A percentile compares a stretch with the other conserved stretches of the same genome.
These are phyloP conservation scores for Pteronotus mesoamericanus DNA, from an alignment of 2,797 vertebrate species.

Conservation along the genomic window DNA sequence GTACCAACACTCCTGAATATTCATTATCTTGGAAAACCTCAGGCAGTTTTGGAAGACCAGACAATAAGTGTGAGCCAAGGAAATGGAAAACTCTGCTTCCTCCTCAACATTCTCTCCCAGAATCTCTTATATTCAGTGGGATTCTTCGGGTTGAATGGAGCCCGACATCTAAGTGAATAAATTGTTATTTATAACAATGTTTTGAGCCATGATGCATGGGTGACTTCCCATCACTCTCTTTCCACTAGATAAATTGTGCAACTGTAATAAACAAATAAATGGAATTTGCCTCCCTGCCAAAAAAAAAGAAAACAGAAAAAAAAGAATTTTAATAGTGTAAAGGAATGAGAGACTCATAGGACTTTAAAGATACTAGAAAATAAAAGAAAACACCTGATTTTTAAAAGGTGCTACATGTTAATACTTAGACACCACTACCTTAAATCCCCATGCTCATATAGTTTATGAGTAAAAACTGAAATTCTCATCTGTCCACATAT, in stretches of 20 bases:
- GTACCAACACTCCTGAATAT: not conserved
- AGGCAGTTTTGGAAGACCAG: not conserved
- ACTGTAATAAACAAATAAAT: constrained; percentile 73
- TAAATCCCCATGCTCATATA: not conserved
- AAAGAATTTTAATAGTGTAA: not conserved
- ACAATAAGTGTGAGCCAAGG: not conserved
- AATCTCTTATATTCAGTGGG: not conserved
- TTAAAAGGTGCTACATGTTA: not conserved
- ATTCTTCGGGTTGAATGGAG: constrained; percentile 51
- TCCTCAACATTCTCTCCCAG: not conserved
- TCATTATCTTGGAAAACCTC: not conserved
- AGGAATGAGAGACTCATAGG: not conserved
- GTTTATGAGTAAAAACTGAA: not conserved
- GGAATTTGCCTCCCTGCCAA: constrained; percentile 69
- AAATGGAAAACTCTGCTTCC: not conserved
- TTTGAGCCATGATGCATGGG: constrained; percentile 28
- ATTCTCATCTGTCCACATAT: not conserved
- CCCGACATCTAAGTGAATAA: constrained; percentile 65
- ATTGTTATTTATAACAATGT: constrained; percentile 64
- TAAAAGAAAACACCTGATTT: not conserved
- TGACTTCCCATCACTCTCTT: constrained; percentile 53
- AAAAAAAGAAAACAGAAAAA: no score
- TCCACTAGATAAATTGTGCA: constrained; percentile 61
- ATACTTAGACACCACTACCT: not conserved
- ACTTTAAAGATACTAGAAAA: not conserved